Percentiles rank a stretch among this genome's conserved stretches.
Evolutionary conservation across 2,888 invertebrate species (phyloP).

Genomic region (Allacma fusca): DNA sequence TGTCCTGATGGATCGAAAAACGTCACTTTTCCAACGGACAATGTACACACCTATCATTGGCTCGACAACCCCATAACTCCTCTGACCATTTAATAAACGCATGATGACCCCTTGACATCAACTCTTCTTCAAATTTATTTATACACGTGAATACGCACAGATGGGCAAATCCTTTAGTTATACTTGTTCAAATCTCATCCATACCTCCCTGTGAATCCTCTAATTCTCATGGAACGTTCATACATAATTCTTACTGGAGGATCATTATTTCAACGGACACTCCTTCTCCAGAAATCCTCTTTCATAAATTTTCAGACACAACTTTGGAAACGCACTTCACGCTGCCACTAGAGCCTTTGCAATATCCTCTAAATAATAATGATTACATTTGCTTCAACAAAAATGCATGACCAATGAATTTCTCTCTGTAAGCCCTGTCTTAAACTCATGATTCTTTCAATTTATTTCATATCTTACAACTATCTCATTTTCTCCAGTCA

Average conservation of each 20-base stretch:
- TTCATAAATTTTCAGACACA: background rate
- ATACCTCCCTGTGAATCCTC: background rate
- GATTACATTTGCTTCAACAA: too few relatives aligned
- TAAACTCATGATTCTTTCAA: too few relatives aligned
- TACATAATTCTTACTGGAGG: background rate
- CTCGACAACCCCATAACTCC: constrained; percentile 6
- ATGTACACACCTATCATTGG: constrained; percentile 2
- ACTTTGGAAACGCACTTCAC: too few relatives aligned
- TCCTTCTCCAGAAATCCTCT: background rate
- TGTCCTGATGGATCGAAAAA: constrained; percentile 12
- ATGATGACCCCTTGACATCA: constrained; percentile 28
- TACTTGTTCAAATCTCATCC: background rate
- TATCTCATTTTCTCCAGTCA: too few relatives aligned
- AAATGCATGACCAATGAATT: too few relatives aligned
- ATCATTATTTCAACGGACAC: constrained; percentile 12
- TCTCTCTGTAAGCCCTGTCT: too few relatives aligned
- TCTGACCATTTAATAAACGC: constrained; percentile 25
- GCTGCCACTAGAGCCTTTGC: too few relatives aligned
- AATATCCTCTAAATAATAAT: too few relatives aligned
- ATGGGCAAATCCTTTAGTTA: background rate
- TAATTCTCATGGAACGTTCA: background rate
- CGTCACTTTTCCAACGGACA: constrained; percentile 30
- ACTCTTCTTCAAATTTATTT: constrained; percentile 7
- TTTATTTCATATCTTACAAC: too few relatives aligned
- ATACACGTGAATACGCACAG: constrained; percentile 1